These are phyloP conservation scores for Apis dorsata DNA, from an alignment of 1,140 invertebrate species.

Conservation along the genomic window DNA sequence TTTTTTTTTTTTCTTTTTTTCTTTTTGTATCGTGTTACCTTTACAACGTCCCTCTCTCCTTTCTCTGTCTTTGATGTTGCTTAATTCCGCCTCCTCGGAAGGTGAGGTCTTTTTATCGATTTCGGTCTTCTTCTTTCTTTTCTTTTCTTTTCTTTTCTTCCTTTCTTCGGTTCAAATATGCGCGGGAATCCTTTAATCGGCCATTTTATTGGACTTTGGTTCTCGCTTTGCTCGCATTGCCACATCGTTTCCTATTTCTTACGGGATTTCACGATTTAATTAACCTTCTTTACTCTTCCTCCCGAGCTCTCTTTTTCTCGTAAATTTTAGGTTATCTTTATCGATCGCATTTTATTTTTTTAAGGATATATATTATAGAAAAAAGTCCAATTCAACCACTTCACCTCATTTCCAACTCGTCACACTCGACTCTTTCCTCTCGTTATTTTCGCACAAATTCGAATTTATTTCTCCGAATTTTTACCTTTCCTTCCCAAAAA, in stretches of 20 bases:
- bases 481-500: no score
- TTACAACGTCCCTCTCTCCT: background rate
- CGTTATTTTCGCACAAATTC: no score
- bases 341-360: background rate
- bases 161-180: constrained; percentile 33
- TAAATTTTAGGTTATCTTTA: background rate
- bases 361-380: no score
- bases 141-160: background rate
- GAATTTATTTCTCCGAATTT: no score
- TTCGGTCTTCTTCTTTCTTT: constrained; percentile 7
- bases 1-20: background rate
- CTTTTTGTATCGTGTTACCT: background rate
- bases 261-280: background rate
- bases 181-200: constrained; percentile 41
- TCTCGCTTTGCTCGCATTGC: background rate
- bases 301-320: no score
- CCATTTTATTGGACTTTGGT: constrained; percentile 23
- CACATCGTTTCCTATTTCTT: constrained; percentile 3
- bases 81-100: constrained; percentile 17
- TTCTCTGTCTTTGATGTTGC: constrained; percentile 18
- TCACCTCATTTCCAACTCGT: no score
- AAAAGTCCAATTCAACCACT: no score
- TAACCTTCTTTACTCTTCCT: background rate
- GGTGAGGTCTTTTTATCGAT: background rate
- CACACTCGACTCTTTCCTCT: no score